These are phyloP conservation scores for Salvelinus namaycush DNA, from an alignment of 2,113 vertebrate species.

Conservation along the genomic window DNA sequence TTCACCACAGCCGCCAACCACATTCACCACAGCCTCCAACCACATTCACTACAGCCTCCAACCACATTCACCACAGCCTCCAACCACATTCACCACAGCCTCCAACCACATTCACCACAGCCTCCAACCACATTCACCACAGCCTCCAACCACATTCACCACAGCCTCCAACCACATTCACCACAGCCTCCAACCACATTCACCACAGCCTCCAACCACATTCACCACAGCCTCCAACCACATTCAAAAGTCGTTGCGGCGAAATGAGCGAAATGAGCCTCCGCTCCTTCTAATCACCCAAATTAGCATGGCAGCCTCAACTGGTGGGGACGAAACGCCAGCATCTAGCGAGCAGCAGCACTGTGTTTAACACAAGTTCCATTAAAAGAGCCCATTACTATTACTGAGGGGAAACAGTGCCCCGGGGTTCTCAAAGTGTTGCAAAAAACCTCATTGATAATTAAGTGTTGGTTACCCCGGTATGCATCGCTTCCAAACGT, in stretches of 20 bases:
- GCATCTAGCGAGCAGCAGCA: constrained; percentile 59
- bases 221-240: neutral
- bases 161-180: neutral
- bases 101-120: neutral
- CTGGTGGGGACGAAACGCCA: constrained; percentile 68
- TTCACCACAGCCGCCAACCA: neutral
- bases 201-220: neutral
- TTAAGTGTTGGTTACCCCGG: constrained; percentile 82
- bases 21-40: neutral
- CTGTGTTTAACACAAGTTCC: constrained; percentile 81
- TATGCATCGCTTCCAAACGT: constrained; percentile 75
- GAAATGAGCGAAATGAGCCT: constrained; percentile 53
- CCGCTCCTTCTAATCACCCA: constrained; percentile 62
- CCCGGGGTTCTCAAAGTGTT: constrained; percentile 76
- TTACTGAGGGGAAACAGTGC: constrained; percentile 73
- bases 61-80: neutral
- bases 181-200: neutral
- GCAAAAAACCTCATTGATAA: constrained; percentile 83
- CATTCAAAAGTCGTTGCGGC: constrained; percentile 24
- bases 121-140: neutral
- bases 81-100: neutral
- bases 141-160: neutral
- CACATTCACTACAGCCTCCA: neutral
- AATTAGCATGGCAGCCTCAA: constrained; percentile 65
- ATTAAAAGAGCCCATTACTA: constrained; percentile 81